Evolutionary conservation across 2,113 vertebrate species (phyloP).

Genomic region (Crotophaga sulcirostris): DNA sequence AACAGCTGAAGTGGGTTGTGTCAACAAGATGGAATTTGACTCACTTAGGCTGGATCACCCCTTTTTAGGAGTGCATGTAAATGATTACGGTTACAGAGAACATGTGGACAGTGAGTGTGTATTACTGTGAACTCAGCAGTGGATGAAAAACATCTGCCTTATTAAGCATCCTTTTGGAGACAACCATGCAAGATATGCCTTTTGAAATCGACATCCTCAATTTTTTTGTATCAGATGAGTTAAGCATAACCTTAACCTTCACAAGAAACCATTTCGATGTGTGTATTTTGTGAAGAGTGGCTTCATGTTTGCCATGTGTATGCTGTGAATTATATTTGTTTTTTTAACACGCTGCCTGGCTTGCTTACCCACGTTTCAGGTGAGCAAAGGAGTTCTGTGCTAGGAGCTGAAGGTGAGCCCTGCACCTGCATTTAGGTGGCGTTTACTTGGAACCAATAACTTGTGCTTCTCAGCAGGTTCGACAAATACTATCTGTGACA

Average conservation of each 20-base stretch:
- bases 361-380: neutral
- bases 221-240: neutral
- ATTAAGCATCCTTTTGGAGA: constrained; percentile 15
- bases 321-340: neutral
- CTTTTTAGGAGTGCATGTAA: constrained; percentile 10
- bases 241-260: neutral
- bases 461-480: neutral
- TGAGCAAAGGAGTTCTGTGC: neutral
- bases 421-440: neutral
- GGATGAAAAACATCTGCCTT: constrained; percentile 52
- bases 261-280: neutral
- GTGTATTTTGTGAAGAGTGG: neutral
- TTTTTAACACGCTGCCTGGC: neutral
- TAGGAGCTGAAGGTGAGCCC: neutral
- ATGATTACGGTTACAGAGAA: constrained; percentile 13
- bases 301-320: neutral
- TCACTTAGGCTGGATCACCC: neutral
- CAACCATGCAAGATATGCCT: neutral
- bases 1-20: constrained; percentile 55
- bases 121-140: neutral
- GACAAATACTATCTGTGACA: neutral
- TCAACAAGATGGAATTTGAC: constrained; percentile 54
- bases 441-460: neutral
- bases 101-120: constrained; percentile 1
- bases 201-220: neutral